Evolutionary conservation across 1,140 invertebrate genomes (phyloP).

Genomic region (Callitettix versicolor): DNA sequence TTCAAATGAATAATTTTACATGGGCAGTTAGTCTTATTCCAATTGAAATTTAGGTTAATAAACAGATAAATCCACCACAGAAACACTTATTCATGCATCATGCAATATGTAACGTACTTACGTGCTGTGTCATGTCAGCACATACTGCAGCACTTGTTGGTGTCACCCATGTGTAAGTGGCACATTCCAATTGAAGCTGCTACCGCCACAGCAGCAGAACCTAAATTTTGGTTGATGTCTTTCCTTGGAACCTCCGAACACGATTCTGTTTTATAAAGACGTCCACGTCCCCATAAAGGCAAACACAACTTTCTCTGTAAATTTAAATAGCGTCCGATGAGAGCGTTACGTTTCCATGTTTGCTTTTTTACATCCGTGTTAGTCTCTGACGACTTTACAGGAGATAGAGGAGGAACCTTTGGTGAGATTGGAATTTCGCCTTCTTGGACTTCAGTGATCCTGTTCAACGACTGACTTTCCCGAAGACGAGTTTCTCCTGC

Average conservation of each 20-base stretch:
- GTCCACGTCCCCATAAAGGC: slow-evolving; percentile 21
- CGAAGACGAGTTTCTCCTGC: slow-evolving; percentile 52
- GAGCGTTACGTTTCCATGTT: slow-evolving; percentile 22
- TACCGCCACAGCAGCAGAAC: slow-evolving; percentile 24
- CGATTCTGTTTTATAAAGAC: slow-evolving; percentile 19
- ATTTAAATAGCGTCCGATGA: slow-evolving; percentile 26
- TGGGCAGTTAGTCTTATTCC: too few relatives aligned
- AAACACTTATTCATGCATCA: too few relatives aligned
- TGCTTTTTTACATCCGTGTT: not conserved
- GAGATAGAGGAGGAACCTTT: slow-evolving; percentile 1
- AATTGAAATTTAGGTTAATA: too few relatives aligned
- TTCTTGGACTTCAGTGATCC: slow-evolving; percentile 69
- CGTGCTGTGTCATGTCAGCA: slow-evolving; percentile 35
- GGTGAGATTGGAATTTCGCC: not conserved
- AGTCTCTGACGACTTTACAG: not conserved
- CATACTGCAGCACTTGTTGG: slow-evolving; percentile 46
- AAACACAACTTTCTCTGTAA: slow-evolving; percentile 27
- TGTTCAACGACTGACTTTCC: slow-evolving; percentile 69
- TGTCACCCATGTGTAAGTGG: slow-evolving; percentile 42
- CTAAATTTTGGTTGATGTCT: slow-evolving; percentile 42
- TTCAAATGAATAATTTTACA: too few relatives aligned
- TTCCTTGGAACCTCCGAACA: slow-evolving; percentile 19
- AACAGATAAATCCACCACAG: too few relatives aligned
- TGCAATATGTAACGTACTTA: not conserved
- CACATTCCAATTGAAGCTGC: slow-evolving; percentile 37